A percentile compares a stretch with the other conserved stretches of the same genome.
These are phyloP conservation scores for Bursaphelenchus mucronatus DNA, from an alignment of 1,140 invertebrate genomes.

Conservation along the genomic window DNA sequence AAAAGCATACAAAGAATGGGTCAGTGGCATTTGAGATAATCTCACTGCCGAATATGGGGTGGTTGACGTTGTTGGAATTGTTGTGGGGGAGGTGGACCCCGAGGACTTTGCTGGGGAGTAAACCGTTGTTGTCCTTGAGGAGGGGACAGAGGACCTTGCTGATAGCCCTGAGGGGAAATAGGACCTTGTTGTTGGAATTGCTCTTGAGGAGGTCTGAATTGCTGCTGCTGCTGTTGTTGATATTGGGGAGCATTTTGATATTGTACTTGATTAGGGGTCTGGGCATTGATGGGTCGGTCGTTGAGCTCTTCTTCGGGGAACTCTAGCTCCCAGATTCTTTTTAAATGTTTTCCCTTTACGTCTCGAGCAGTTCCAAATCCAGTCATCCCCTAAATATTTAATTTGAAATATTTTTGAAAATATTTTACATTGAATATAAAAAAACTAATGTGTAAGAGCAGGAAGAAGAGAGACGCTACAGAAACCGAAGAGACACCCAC, in stretches of 20 bases:
- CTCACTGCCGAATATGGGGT: conserved; percentile 10
- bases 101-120: conserved; percentile 21
- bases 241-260: conserved; percentile 22
- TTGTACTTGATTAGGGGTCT: conserved; percentile 5
- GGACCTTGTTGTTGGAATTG: conserved; percentile 22
- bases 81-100: conserved; percentile 1
- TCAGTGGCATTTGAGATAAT: background rate
- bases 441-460: background rate
- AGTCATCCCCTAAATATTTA: conserved; percentile 47
- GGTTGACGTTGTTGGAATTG: conserved; percentile 19
- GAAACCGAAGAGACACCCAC: conserved; percentile 30
- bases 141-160: background rate
- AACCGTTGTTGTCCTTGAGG: conserved; percentile 19
- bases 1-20: too few species aligned
- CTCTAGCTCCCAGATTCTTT: conserved; percentile 53
- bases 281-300: conserved; percentile 30
- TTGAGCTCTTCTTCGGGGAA: conserved; percentile 46
- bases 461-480: background rate
- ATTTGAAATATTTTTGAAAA: background rate
- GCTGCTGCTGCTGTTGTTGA: background rate
- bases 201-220: conserved; percentile 21
- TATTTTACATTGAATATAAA: background rate
- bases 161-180: background rate
- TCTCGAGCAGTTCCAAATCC: conserved; percentile 47
- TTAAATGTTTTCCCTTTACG: conserved; percentile 53